phyloP scores from a whole-genome alignment of 2,113 vertebrate genomes.

The Hemicordylus capensis region DNA sequence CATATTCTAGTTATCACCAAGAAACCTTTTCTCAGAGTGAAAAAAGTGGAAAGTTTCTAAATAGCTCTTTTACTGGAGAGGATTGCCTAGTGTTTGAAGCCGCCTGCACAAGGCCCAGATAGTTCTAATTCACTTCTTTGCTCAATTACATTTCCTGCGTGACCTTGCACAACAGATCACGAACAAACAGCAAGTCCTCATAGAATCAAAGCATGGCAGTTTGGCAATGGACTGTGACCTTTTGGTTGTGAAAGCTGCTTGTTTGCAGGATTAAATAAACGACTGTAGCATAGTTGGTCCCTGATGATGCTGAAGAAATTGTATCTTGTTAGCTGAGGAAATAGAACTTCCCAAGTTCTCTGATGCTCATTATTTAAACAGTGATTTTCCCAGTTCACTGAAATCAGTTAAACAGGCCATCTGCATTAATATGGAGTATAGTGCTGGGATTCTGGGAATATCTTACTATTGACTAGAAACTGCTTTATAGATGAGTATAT shows the following conservation, averaged over 20 bases:
- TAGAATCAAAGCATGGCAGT: not conserved
- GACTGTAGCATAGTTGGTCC: conserved; percentile 27
- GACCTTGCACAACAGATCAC: not conserved
- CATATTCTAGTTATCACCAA: too few relatives aligned
- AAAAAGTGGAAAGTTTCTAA: not conserved
- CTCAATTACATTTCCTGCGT: not conserved
- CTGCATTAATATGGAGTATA: conserved; percentile 43
- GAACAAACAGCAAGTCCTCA: conserved; percentile 1
- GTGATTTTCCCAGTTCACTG: conserved; percentile 41
- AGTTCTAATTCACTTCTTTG: not conserved
- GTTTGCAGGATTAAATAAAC: conserved; percentile 37
- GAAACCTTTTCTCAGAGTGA: too few relatives aligned
- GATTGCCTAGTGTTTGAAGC: not conserved
- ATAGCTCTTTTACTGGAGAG: not conserved
- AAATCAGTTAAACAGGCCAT: conserved; percentile 44
- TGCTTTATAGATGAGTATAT: not conserved
- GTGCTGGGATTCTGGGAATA: not conserved
- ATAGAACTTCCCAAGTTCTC: conserved; percentile 39
- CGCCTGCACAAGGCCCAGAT: not conserved
- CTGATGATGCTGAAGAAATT: conserved; percentile 27
- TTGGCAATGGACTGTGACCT: conserved; percentile 33
- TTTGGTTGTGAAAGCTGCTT: conserved; percentile 34
- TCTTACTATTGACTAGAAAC: not conserved
- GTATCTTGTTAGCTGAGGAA: conserved; percentile 14
- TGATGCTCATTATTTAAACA: conserved; percentile 45